Percentiles rank a stretch among this genome's conserved stretches.
Evolutionary conservation across 2,113 vertebrate species (phyloP).

Genomic region (Barbus barbus): DNA sequence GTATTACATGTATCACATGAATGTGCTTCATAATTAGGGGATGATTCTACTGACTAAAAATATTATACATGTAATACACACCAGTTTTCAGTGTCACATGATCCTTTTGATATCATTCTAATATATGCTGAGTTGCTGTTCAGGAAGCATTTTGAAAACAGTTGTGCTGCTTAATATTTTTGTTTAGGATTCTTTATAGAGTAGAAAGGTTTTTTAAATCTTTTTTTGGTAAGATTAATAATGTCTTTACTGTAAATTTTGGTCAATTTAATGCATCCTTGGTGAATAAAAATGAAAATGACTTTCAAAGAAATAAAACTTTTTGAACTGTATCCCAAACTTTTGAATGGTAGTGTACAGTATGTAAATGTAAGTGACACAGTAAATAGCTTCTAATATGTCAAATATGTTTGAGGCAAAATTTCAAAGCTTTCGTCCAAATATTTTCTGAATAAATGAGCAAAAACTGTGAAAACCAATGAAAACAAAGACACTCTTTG

Average conservation of each 20-base stretch:
- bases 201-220: neutral
- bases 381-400: neutral
- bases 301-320: neutral
- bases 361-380: neutral
- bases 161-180: neutral
- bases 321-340: neutral
- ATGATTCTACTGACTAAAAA: neutral
- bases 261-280: neutral
- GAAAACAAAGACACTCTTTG: slow-evolving; percentile 7
- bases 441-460: neutral
- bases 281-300: neutral
- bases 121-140: neutral
- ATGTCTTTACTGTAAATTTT: neutral
- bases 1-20: neutral
- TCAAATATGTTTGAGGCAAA: neutral
- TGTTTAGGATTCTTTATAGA: neutral
- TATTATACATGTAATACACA: neutral
- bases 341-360: neutral
- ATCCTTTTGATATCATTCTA: neutral
- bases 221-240: neutral
- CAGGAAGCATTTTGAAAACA: neutral
- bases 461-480: neutral
- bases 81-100: neutral
- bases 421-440: neutral
- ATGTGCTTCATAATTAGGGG: neutral